Percentiles rank a stretch among this genome's conserved stretches.
phyloP scores from a whole-genome alignment of 1,140 invertebrate genomes.

The Ctenoplectra terminalis region DNA sequence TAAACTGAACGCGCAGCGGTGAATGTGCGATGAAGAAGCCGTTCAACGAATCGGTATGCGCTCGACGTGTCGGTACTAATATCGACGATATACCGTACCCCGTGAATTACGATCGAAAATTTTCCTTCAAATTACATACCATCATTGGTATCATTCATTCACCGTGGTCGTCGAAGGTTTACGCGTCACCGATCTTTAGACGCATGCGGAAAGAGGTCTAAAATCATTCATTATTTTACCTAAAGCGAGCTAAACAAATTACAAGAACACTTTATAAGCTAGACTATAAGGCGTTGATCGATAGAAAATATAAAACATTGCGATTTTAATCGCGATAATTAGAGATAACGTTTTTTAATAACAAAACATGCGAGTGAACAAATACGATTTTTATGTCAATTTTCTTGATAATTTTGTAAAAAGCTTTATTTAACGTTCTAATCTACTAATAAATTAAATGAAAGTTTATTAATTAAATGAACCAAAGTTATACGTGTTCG shows the following conservation, averaged over 20 bases:
- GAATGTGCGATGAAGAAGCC: not conserved
- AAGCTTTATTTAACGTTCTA: constrained; percentile 41
- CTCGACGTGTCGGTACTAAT: constrained; percentile 27
- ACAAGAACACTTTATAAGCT: not conserved
- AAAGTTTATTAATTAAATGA: constrained; percentile 37
- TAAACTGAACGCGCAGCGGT: not conserved
- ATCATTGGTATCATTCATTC: too few species aligned
- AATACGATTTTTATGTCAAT: constrained; percentile 49
- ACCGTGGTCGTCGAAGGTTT: not conserved
- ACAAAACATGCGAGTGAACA: not conserved
- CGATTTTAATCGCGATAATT: constrained; percentile 22
- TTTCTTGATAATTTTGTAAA: constrained; percentile 51
- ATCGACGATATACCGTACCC: constrained; percentile 25
- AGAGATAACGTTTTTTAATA: constrained; percentile 30
- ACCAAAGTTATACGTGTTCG: not conserved
- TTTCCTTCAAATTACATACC: too few species aligned
- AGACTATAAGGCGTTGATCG: constrained; percentile 20
- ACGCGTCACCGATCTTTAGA: not conserved
- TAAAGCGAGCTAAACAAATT: not conserved
- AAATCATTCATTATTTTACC: not conserved
- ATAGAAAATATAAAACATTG: not conserved
- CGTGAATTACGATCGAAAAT: not conserved
- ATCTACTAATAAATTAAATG: constrained; percentile 42
- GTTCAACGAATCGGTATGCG: constrained; percentile 22
- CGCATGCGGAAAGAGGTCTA: not conserved